These are phyloP conservation scores for Halcyon smyrnensis DNA, from an alignment of 2,797 vertebrate genomes.

Conservation along the genomic window DNA sequence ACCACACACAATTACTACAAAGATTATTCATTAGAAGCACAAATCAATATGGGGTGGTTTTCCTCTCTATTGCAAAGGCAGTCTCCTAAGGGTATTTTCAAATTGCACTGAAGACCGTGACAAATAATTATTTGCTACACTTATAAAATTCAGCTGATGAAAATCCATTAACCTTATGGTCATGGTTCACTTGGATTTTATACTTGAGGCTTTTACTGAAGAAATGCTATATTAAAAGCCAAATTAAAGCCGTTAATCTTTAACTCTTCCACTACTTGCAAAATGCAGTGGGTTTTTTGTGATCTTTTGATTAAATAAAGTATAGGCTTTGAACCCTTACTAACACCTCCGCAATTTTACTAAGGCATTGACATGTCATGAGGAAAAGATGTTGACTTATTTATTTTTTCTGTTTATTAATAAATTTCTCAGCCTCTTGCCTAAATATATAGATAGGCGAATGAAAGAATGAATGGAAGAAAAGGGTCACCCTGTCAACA, in stretches of 20 bases:
- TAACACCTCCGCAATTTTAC: slow-evolving; percentile 33
- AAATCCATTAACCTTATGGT: slow-evolving; percentile 81
- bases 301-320: slow-evolving; percentile 68
- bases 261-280: slow-evolving; percentile 75
- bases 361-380: background rate
- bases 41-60: slow-evolving; percentile 67
- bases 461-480: background rate
- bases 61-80: slow-evolving; percentile 44
- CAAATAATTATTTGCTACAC: slow-evolving; percentile 81
- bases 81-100: slow-evolving; percentile 72
- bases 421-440: background rate
- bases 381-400: slow-evolving; percentile 6
- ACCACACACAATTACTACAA: slow-evolving; percentile 49
- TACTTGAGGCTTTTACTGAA: slow-evolving; percentile 77
- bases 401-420: slow-evolving; percentile 12
- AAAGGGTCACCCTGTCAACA: slow-evolving; percentile 29
- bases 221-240: slow-evolving; percentile 78
- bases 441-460: background rate
- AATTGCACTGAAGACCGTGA: slow-evolving; percentile 68
- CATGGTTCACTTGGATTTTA: slow-evolving; percentile 80
- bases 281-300: slow-evolving; percentile 43
- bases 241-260: slow-evolving; percentile 84
- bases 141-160: slow-evolving; percentile 81
- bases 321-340: slow-evolving; percentile 50
- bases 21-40: slow-evolving; percentile 68